Evolutionary conservation across 1,140 invertebrate genomes (phyloP), one percentile per base, ranked within the genome.

Genomic region (Camponotus vicinus): DNA sequence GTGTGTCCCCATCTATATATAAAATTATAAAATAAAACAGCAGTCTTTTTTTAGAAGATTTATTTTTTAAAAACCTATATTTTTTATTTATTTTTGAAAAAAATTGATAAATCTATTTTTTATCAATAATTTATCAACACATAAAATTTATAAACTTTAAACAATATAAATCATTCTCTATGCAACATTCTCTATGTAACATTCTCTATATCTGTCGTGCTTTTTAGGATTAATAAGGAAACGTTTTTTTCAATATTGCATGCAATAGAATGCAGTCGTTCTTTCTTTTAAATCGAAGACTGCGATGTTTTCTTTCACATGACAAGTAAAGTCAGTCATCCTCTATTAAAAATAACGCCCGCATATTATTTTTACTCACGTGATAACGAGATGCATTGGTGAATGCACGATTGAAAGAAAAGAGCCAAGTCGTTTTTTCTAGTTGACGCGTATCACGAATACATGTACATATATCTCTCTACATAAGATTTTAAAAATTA

Each of bases 401-500:
- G 21, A 64, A 15, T 11, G 63, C 63, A 83, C 18, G 27, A 40
- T 49, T 27, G 34, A 66, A 85, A 64, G 34, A 76, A 85, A 9
- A 64, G 70, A 85, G 82, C 63, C 61, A 37, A 64, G 49, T 85
- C 32, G 45, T 76, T 77, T 85, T 84, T 85, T 82, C 49, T 82
- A 59, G 52, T 73, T 82, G 55, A 73, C 27, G 67, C 27, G 79
- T 73, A 73, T 61, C 55, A 69, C 76, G 73, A 73, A 80, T 69
- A 87, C 49, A 80, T 85, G 75, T 80, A 87, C 67, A 89, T 89
- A 79, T 89, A 45, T 18, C 15, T 89, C 77, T 45, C 61, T 45
- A 79, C 55, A 9, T 85, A 86, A 89, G 64, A 86, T 6, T 71
- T 61, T 86, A 86, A 71, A 45, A 34, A 37, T 86, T 86, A 79